phyloP scores from a whole-genome alignment of 1,140 invertebrate genomes.

The Phymorhynchus buccinoides region DNA sequence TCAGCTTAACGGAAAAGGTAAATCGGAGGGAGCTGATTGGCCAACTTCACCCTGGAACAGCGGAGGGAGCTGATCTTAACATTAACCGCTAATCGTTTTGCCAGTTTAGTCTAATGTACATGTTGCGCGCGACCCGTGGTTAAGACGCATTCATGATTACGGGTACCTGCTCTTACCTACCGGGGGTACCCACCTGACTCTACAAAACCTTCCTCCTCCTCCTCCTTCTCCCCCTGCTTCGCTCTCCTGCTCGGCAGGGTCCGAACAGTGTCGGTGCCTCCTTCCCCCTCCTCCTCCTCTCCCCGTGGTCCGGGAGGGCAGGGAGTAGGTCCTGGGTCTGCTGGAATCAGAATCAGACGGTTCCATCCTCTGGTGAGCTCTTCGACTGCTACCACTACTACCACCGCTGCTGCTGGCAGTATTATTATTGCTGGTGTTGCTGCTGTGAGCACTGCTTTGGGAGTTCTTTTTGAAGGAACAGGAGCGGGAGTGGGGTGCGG shows the following conservation, averaged over 20 bases:
- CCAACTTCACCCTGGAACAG: too few species aligned
- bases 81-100: too few species aligned
- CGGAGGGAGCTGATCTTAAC: too few species aligned
- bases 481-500: constrained; percentile 48
- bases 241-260: constrained; percentile 14
- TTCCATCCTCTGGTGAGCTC: constrained; percentile 36
- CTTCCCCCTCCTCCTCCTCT: constrained; percentile 4
- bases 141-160: too few species aligned
- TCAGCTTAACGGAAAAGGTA: neutral
- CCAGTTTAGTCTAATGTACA: too few species aligned
- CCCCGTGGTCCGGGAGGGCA: constrained; percentile 42
- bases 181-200: constrained; percentile 1
- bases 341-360: constrained; percentile 32
- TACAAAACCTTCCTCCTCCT: neutral
- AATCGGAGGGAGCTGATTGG: too few species aligned
- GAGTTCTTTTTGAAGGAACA: constrained; percentile 49
- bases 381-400: neutral
- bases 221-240: too few species aligned
- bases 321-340: constrained; percentile 53
- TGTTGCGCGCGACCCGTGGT: too few species aligned
- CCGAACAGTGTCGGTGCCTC: constrained; percentile 33
- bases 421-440: too few species aligned
- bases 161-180: neutral
- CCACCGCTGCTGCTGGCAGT: too few species aligned
- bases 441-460: neutral